Percentiles rank a stretch among this genome's conserved stretches.
These are phyloP conservation scores for Papilio helenus DNA, from an alignment of 1,140 invertebrate species.

Conservation along the genomic window DNA sequence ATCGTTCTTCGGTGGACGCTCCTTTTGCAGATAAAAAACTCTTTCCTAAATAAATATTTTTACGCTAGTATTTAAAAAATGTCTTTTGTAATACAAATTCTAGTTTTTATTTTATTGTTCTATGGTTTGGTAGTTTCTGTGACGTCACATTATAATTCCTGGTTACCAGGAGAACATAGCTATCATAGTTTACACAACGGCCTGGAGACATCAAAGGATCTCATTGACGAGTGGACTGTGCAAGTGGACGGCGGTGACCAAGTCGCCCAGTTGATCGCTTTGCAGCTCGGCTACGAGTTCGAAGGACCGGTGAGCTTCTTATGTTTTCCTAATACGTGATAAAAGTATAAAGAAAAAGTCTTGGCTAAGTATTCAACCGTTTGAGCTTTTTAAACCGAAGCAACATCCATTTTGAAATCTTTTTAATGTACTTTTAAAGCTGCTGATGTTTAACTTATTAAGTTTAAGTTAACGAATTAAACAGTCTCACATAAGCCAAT, in stretches of 20 bases:
- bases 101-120: conserved; percentile 44
- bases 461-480: no score
- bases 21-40: neutral
- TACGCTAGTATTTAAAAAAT: neutral
- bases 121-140: conserved; percentile 36
- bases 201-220: conserved; percentile 64
- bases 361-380: no score
- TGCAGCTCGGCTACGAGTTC: conserved; percentile 81
- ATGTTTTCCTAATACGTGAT: neutral
- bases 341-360: neutral
- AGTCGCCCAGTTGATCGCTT: conserved; percentile 81
- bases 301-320: conserved; percentile 80
- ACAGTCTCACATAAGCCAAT: no score
- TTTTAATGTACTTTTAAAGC: no score
- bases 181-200: conserved; percentile 66
- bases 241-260: conserved; percentile 82
- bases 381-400: no score
- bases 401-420: no score
- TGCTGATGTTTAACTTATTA: no score
- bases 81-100: conserved; percentile 35
- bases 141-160: conserved; percentile 40
- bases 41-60: neutral
- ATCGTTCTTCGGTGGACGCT: conserved; percentile 42
- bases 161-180: conserved; percentile 63
- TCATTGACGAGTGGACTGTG: conserved; percentile 85